Base-by-base conservation (phyloP, 2,113 vertebrate species). In the Microcebus tavaratra region DNA sequence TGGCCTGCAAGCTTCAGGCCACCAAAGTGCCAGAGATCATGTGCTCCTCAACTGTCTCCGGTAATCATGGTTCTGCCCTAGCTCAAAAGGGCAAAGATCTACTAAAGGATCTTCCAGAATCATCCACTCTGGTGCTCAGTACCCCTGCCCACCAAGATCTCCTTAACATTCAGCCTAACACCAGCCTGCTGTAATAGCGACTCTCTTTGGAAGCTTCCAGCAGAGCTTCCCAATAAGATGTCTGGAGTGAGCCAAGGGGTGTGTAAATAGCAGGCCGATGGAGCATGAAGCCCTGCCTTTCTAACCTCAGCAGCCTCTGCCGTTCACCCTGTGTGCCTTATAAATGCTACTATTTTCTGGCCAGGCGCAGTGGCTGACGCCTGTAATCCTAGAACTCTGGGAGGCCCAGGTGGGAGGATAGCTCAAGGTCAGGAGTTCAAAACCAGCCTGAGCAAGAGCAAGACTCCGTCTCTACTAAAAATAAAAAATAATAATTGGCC, bases 231-330 rank as follows among this genome's bases (percentile, higher is more conserved):
- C 76, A 29, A 10, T 0, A 4, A 15, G 15, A 31, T 12, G 17
- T 68, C 57, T 15, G 23, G 67, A 82, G 27, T 36, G 11, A 84
- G 25, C 21, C 0, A 1, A 48, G 73, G 9, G 29, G 8, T 2
- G 0, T 1, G 8, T 55, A 57, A 61, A 21, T 5, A 15, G 29
- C 68, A 11, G 70, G 39, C n/a, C 21, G 11, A 48, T 1, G n/a
- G 25, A 70, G 1, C 1, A n/a, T 4, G 48, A 6, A 34, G 34
- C 27, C 5, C 1, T 4, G 31, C 0, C 0, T 50, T 55, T 50
- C 68, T 14, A 73, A 67, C 75, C 18, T 42, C 3, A 2, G 57
- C n/a, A 8, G 55, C 36, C 50, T 42, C 67, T 39, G 17, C 29
- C 10, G 5, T 67, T 84, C 18, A 25, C 29, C 12, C 23, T 11